Percentiles rank a stretch among this genome's conserved stretches.
These are phyloP conservation scores for Drosophila nigricruria DNA, from an alignment of 2,888 invertebrate species.

Conservation along the genomic window DNA sequence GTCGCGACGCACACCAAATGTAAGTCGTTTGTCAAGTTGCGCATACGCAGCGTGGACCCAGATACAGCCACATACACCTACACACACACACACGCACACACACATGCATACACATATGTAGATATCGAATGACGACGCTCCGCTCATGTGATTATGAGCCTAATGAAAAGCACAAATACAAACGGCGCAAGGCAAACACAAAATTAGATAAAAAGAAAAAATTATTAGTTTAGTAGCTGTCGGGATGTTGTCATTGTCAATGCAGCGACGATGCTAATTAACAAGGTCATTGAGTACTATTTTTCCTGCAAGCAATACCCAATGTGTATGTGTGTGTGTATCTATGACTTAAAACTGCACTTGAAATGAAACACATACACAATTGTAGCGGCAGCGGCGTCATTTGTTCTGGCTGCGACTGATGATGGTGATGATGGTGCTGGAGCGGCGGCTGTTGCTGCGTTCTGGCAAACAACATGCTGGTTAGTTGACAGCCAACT, in stretches of 20 bases:
- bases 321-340: neutral
- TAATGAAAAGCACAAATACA: constrained; percentile 35
- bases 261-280: constrained; percentile 44
- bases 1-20: constrained; percentile 25
- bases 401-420: constrained; percentile 42
- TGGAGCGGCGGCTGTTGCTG: constrained; percentile 59
- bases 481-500: constrained; percentile 57
- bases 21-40: constrained; percentile 46
- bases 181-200: constrained; percentile 14
- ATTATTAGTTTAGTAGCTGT: constrained; percentile 18
- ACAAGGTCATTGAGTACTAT: constrained; percentile 49
- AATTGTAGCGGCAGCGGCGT: constrained; percentile 60
- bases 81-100: neutral
- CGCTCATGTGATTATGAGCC: constrained; percentile 44
- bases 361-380: constrained; percentile 61
- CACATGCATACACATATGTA: neutral
- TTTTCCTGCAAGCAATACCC: constrained; percentile 7
- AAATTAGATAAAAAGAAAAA: constrained; percentile 62
- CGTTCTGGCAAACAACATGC: constrained; percentile 76
- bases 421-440: constrained; percentile 57
- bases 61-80: neutral
- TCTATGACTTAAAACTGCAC: constrained; percentile 38
- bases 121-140: neutral
- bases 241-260: constrained; percentile 46
- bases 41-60: constrained; percentile 60